phyloP scores from a whole-genome alignment of 2,888 invertebrate genomes.

The Pollenia griseotomentosa region DNA sequence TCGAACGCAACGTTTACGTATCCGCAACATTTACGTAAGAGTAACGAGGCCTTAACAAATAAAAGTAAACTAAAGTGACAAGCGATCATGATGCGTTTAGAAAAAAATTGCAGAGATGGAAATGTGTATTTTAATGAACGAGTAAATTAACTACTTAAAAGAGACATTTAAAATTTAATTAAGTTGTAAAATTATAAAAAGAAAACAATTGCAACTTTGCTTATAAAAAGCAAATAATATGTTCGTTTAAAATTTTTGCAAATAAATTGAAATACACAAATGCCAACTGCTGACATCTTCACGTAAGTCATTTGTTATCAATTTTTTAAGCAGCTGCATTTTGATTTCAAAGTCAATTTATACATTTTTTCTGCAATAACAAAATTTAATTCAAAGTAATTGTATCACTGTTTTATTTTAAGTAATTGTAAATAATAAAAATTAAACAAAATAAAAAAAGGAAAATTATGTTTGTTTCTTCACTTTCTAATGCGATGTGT shows the following conservation, averaged over 20 bases:
- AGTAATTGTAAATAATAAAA: no score
- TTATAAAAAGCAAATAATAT: background rate
- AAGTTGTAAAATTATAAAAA: background rate
- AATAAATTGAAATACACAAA: conserved; percentile 13
- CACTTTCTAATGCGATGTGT: no score
- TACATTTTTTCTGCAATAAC: background rate
- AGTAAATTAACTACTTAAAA: no score
- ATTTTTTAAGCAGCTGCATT: conserved; percentile 2
- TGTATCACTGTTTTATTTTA: no score
- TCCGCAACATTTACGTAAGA: no score
- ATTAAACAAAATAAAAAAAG: no score
- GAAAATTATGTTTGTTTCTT: no score
- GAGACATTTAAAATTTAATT: background rate
- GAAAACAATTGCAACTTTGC: background rate
- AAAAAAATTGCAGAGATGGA: background rate
- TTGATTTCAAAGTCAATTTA: background rate
- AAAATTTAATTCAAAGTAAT: no score
- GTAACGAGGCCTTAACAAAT: no score
- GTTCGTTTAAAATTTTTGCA: background rate
- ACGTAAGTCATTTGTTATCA: background rate
- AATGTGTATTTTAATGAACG: background rate
- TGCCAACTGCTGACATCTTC: background rate
- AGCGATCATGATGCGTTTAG: conserved; percentile 1
- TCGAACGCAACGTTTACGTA: no score
- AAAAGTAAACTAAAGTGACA: conserved; percentile 2